Evolutionary conservation across 2,888 invertebrate genomes (phyloP), one percentile per base, ranked within the genome.

Genomic region (Dyspetes luteomarginatus): DNA sequence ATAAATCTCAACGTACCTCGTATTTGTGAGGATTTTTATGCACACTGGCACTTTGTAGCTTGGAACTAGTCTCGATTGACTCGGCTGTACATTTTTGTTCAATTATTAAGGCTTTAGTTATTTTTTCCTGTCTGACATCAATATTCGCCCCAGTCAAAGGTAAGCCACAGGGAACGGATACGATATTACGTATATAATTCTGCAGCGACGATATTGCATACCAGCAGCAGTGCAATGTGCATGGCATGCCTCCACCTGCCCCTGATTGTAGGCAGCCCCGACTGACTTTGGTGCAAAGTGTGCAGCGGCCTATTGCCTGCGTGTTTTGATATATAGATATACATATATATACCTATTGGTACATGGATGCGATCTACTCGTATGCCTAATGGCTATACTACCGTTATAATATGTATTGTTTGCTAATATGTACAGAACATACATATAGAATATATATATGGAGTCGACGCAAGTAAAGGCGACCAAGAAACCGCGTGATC

Each of bases 231-330:
- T 56, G n/a, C 12, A 64, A 69, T 62, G 26, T 55, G 60, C 65
- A 65, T 30, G 36, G 78, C 77, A 60, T 22, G 60, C 26, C 58
- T 17, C 30, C 69, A 78, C 45, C 55, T 76, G 81, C 84, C 82
- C 87, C 85, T 83, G 48, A 15, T 24, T 55, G 52, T 82, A 83
- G 72, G 87, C 86, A 85, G 88, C 84, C 79, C 72, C 77, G 56
- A 62, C 60, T 67, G 55, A 77, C 77, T 48, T 45, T 56, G 48
- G 67, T 55, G 80, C 72, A 26, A 62, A 48, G 72, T 68, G 62
- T 77, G 36, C 48, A 50, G 56, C 67, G 24, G 26, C 52, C n/a
- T 28, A 48, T 28, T n/a, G n/a, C 52, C 60, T 68, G 62, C 60
- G 72, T 43, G 30, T 5, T 43, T 41, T 50, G 1, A 22, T 4